Percentiles rank a stretch among this genome's conserved stretches.
Conservation (phyloP, 2,797 vertebrate species). For the Danio choprae region DNA sequence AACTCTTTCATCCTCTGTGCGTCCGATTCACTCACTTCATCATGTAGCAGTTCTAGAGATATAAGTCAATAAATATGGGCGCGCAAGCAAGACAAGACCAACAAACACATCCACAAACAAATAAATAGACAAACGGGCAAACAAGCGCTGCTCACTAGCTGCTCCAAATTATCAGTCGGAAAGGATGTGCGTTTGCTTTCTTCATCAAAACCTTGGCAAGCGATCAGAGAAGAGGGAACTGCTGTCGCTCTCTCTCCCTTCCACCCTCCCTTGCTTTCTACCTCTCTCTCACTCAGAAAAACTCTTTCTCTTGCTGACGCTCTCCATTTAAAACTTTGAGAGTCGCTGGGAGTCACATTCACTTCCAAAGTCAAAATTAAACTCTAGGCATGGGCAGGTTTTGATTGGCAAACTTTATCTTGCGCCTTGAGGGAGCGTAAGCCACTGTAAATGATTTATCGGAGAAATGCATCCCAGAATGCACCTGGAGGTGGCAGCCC, state of each 20-base stretch:
- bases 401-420: conserved; percentile 84
- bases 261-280: conserved; percentile 38
- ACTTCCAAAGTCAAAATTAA: conserved; percentile 78
- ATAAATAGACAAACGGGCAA: conserved; percentile 56
- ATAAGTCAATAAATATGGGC: conserved; percentile 74
- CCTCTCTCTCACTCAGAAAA: conserved; percentile 11
- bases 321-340: conserved; percentile 64
- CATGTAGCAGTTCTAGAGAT: conserved; percentile 77
- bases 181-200: conserved; percentile 77
- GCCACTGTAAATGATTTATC: conserved; percentile 82
- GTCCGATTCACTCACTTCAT: conserved; percentile 69
- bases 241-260: conserved; percentile 68
- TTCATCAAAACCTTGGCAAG: conserved; percentile 83
- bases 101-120: conserved; percentile 60
- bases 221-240: conserved; percentile 77
- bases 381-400: conserved; percentile 58
- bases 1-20: conserved; percentile 78
- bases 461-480: conserved; percentile 80
- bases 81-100: conserved; percentile 62
- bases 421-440: conserved; percentile 69
- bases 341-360: conserved; percentile 68
- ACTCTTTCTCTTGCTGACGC: conserved; percentile 26
- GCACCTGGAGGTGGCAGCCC: conserved; percentile 75
- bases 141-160: conserved; percentile 29
- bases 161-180: conserved; percentile 73